Base-by-base conservation (phyloP, 2,888 invertebrate genomes). In the Timema cristinae region DNA sequence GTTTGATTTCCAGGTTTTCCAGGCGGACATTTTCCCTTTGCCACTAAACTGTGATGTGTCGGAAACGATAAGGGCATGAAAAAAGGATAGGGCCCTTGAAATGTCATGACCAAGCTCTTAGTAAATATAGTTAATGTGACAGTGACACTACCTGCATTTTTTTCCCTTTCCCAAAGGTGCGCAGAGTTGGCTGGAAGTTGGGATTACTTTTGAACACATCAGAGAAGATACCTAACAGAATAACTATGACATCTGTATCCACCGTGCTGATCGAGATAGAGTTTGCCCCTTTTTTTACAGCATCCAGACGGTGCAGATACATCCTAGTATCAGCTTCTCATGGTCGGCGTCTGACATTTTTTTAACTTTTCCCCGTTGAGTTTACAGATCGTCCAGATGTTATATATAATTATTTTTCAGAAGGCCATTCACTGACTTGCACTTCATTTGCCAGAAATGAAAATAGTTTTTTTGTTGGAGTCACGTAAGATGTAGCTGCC, bases 221-320 rank as follows among this genome's bases (percentile, higher is more conserved):
- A 15, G 56, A 56, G 15, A n/a, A 56, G 15, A 56, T 56, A 6
- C 10, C 56, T 56, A 56, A 56, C 10, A 56, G 11, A 9, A 56
- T 56, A 7, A 56, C 10, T 56, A 56, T 56, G 56, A 56, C 56
- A 56, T 56, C 56, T 52, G 52, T 52, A 52, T 52, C 52, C 9
- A 52, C 52, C 11, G 52, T 52, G 52, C 52, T 52, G 52, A 56
- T 9, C 11, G 15, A 10, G 6, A 56, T 56, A 56, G 56, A 56
- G 6, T 6, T 56, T 10, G 56, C 56, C 6, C 56, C 56, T 56
- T 56, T 56, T 56, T 56, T 56, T 7, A 9, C 56, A 7, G 56
- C 10, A 56, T 56, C 6, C 11, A 56, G 15, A 7, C 6, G 11
- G 56, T 56, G 56, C 6, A 56, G 56, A 56, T 16, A 56, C 11